Conservation (phyloP, 2,797 vertebrate species). For the Oceanodroma leucorhoa region DNA sequence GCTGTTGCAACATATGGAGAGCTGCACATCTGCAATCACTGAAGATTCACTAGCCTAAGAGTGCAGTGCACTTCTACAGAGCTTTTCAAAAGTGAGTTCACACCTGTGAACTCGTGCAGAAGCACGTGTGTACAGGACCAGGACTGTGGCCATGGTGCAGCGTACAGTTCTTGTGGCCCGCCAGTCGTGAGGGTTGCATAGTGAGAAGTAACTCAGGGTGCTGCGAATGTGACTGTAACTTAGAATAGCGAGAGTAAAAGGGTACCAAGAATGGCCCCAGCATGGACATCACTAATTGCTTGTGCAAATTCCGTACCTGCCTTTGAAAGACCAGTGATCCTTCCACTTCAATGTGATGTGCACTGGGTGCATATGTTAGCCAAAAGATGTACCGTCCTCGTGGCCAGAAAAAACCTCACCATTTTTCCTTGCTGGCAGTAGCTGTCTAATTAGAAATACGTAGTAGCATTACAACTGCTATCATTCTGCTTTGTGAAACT, state of each 20-base stretch:
- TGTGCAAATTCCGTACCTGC: neutral
- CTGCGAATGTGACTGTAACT: neutral
- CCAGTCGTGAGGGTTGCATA: neutral
- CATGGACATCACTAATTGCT: accelerated
- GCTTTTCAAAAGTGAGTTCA: neutral
- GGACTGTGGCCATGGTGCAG: neutral
- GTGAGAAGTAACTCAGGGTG: neutral
- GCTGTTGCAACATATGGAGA: neutral
- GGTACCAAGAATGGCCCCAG: neutral
- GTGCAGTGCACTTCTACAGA: neutral
- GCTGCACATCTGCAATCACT: neutral
- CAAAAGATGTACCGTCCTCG: neutral
- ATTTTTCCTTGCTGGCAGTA: neutral
- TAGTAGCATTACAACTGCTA: neutral
- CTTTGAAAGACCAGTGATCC: neutral
- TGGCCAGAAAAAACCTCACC: accelerated
- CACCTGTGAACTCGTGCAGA: neutral
- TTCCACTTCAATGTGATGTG: neutral
- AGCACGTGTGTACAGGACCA: neutral
- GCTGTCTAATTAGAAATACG: neutral
- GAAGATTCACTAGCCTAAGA: neutral
- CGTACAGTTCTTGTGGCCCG: neutral
- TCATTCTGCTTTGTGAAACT: neutral
- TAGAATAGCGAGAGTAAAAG: neutral
- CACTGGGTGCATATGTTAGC: neutral